phyloP scores from a whole-genome alignment of 2,888 invertebrate genomes.

The Andrena praecox region DNA sequence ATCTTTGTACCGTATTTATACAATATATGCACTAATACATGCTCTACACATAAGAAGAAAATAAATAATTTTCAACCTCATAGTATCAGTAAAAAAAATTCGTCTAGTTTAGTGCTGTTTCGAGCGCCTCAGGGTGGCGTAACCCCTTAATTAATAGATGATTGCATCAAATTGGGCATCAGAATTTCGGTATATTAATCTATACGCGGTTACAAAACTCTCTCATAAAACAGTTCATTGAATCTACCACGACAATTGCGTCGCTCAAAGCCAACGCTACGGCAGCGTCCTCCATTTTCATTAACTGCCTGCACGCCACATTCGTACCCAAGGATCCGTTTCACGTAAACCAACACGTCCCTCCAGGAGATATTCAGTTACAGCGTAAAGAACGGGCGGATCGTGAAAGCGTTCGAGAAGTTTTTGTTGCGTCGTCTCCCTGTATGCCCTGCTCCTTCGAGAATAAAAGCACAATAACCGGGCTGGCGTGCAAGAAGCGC shows the following conservation, averaged over 20 bases:
- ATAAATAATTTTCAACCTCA: too few species aligned
- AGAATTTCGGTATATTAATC: too few species aligned
- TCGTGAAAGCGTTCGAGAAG: slow-evolving; percentile 26
- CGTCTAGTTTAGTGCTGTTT: too few species aligned
- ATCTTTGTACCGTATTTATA: too few species aligned
- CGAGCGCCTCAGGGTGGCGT: too few species aligned
- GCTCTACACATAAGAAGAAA: too few species aligned
- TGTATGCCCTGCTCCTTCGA: slow-evolving; percentile 5
- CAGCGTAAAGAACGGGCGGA: slow-evolving; percentile 16
- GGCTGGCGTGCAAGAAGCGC: not conserved
- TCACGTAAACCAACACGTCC: slow-evolving; percentile 24
- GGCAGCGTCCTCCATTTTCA: slow-evolving; percentile 8
- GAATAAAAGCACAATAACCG: slow-evolving; percentile 35
- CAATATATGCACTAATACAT: too few species aligned
- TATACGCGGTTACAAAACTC: too few species aligned
- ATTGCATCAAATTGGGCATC: too few species aligned
- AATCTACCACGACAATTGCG: not conserved
- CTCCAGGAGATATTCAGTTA: slow-evolving; percentile 43
- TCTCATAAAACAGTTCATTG: not conserved
- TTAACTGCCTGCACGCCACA: not conserved
- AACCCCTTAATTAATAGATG: too few species aligned
- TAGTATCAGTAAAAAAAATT: too few species aligned
- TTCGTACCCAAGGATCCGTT: slow-evolving; percentile 12
- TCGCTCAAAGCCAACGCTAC: not conserved
- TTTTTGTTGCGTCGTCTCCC: slow-evolving; percentile 1